phyloP scores from a whole-genome alignment of 2,888 invertebrate species.

The Sclerodermus sp. region DNA sequence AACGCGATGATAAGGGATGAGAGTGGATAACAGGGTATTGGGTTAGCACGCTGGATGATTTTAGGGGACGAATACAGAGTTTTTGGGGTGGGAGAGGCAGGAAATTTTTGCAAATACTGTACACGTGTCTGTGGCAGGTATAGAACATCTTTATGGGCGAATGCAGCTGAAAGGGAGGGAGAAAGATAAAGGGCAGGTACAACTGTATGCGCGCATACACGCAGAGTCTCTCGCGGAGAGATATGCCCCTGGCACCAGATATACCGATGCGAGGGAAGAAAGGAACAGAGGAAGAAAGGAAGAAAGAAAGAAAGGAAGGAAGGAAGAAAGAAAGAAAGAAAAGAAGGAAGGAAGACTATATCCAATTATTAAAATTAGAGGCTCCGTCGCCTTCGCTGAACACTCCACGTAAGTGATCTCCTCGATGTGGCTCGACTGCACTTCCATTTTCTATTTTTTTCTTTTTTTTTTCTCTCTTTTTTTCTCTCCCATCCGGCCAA shows the following conservation, averaged over 20 bases:
- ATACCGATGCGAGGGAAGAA: too few species aligned
- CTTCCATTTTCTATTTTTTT: neutral
- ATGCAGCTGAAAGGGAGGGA: conserved; percentile 30
- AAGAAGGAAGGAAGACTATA: conserved; percentile 32
- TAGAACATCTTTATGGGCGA: conserved; percentile 13
- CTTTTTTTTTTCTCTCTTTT: neutral
- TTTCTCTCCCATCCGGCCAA: neutral
- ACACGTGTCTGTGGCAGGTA: conserved; percentile 21
- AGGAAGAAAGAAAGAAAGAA: too few species aligned
- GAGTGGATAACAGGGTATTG: too few species aligned
- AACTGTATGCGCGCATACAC: too few species aligned
- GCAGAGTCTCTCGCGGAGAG: too few species aligned
- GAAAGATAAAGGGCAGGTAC: conserved; percentile 37
- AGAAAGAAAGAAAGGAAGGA: conserved; percentile 9
- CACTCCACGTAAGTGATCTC: conserved; percentile 29
- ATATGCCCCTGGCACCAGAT: too few species aligned
- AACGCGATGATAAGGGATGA: too few species aligned
- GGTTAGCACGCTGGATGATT: too few species aligned
- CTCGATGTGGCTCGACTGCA: conserved; percentile 12
- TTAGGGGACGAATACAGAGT: too few species aligned
- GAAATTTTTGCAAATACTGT: conserved; percentile 21
- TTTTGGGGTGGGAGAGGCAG: neutral
- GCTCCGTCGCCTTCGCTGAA: conserved; percentile 52
- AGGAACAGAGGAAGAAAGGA: conserved; percentile 25
- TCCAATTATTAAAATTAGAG: conserved; percentile 57